Evolutionary conservation across 2,888 invertebrate species (phyloP).

Genomic region (Cyclophora albipunctata): DNA sequence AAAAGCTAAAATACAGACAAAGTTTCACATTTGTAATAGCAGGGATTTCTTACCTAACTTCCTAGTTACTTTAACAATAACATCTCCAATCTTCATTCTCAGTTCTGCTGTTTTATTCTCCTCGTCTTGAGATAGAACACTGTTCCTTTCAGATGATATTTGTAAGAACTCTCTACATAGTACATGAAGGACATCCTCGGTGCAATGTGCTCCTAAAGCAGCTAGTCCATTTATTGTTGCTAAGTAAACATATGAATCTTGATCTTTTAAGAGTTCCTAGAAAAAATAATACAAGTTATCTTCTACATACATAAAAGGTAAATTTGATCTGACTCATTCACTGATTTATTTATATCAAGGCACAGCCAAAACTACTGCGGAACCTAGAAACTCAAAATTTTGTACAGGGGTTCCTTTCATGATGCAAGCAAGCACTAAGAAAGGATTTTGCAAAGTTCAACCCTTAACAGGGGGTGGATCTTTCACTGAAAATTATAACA

Average conservation of each 20-base stretch:
- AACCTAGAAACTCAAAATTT: too few relatives aligned
- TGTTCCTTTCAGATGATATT: slow-evolving; percentile 29
- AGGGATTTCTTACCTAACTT: slow-evolving; percentile 75
- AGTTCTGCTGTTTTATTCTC: slow-evolving; percentile 71
- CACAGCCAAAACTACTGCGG: too few relatives aligned
- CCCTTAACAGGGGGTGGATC: too few relatives aligned
- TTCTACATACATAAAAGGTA: too few relatives aligned
- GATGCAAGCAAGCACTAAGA: too few relatives aligned
- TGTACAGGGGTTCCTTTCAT: too few relatives aligned
- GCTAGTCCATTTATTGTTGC: slow-evolving; percentile 85
- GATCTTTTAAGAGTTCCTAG: slow-evolving; percentile 82
- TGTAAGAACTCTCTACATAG: slow-evolving; percentile 80
- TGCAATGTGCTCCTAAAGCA: slow-evolving; percentile 78
- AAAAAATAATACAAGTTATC: slow-evolving; percentile 22
- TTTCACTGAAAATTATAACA: too few relatives aligned
- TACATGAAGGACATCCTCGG: slow-evolving; percentile 80
- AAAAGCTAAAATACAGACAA: too few relatives aligned
- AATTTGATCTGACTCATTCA: too few relatives aligned
- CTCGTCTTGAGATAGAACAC: slow-evolving; percentile 35
- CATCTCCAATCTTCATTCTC: slow-evolving; percentile 87
- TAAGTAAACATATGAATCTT: slow-evolving; percentile 89
- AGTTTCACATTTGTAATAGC: too few relatives aligned
- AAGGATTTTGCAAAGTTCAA: too few relatives aligned
- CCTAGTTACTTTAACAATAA: slow-evolving; percentile 82
- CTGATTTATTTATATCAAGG: too few relatives aligned